Base-by-base conservation (phyloP, 2,113 vertebrate genomes). In the Dicrurus megarhynchus region DNA sequence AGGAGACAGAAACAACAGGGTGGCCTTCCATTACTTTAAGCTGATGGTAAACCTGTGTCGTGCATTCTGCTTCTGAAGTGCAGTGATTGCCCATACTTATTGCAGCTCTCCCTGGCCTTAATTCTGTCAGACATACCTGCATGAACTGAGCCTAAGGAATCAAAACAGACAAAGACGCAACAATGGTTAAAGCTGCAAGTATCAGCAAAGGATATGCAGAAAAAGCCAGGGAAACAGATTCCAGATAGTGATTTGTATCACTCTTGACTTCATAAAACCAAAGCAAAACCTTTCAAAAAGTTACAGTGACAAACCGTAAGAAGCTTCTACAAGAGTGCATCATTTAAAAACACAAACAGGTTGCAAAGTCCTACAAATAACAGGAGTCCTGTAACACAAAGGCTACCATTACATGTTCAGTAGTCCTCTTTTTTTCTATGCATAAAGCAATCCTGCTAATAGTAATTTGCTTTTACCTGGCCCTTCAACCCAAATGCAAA, bases 401-500 rank as follows among this genome's bases (percentile, higher is more conserved):
- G 21, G 28, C 39, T 49, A 49, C 6, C 26, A 52, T 13, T 22
- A 52, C 50, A 47, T 16, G 6, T 53, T 60, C 63, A 46, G 19
- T 8, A 52, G 35, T 23, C 74, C 49, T 49, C 50, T 21, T 87
- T 47, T 60, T 67, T 64, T 11, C n/a, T 22, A 56, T 32, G 32
- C 65, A 46, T 30, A 67, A 2, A 79, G 41, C 49, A 86, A 32
- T 50, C 33, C 41, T 65, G n/a, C 33, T 63, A 68, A 65, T 0
- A 55, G 46, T 44, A n/a, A 47, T 63, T 41, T 53, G 47, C 42
- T 75, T 84, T 80, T 53, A 84, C 53, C 47, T 86, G 30, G 88
- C 95, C 69, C 63, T 94, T 90, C 93, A 95, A 93, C 41, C 39
- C 95, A 78, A 83, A 95, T 60, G 56, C 68, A 96, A 97, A 90